phyloP scores from a whole-genome alignment of 1,140 invertebrate species.

The Samia ricini region DNA sequence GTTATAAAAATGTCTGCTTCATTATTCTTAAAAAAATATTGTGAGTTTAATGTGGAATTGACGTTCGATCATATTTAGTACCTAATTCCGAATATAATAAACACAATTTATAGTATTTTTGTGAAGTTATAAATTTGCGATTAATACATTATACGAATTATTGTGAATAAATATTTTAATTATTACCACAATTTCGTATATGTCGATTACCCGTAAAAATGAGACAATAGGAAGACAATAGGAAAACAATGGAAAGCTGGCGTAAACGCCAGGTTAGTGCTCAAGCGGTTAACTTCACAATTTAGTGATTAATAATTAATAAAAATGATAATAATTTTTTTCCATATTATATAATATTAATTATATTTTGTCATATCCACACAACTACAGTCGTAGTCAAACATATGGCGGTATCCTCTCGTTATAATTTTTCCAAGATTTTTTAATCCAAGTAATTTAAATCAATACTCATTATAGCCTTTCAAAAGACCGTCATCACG shows the following conservation, averaged over 20 bases:
- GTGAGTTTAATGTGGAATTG: conserved; percentile 49
- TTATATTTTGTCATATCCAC: conserved; percentile 38
- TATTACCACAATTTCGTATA: no score
- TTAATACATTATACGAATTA: not conserved
- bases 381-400: conserved; percentile 22
- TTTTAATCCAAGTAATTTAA: conserved; percentile 73
- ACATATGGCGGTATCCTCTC: conserved; percentile 52
- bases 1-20: conserved; percentile 76
- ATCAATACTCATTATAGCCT: conserved; percentile 76
- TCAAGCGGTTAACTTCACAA: not conserved
- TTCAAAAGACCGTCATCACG: conserved; percentile 66
- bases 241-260: no score
- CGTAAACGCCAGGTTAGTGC: no score
- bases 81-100: not conserved
- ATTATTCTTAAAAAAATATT: conserved; percentile 74
- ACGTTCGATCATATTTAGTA: conserved; percentile 1
- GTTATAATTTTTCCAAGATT: conserved; percentile 74
- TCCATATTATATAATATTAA: not conserved
- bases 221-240: no score
- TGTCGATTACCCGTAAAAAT: no score
- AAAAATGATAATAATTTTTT: not conserved
- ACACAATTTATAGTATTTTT: no score
- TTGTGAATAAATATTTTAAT: no score
- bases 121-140: not conserved
- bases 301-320: not conserved